Evolutionary conservation across 2,888 invertebrate species (phyloP), one percentile per base, ranked within the genome.

Genomic region (Andrena fulva): DNA sequence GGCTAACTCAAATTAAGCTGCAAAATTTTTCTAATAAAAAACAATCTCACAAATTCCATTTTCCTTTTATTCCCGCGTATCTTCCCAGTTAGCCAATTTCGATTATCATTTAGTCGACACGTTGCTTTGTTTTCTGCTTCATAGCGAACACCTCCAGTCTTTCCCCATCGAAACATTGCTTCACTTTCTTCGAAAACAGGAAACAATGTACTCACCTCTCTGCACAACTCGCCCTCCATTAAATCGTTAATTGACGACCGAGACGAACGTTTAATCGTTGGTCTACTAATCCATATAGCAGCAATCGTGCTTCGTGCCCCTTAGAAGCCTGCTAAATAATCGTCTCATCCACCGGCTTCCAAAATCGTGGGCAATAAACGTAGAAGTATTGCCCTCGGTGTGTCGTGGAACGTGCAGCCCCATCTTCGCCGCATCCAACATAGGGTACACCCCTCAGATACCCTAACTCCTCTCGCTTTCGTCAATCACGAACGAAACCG

Each of bases 11-110:
- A 42, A 16, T 16, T 42, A 16, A 42, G 42, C 16, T 12, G 42
- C 42, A 5, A 42, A 42, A 42, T 42, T 42, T 42, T 42, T 16
- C 0, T 16, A 42, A 42, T 42, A 42, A 42, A 42, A 27, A 20
- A 12, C 2, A n/a, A 35, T 35, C 24, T 29, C 16, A 27, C 12
- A 27, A 27, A 35, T 63, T n/a, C 20, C 52, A 2, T 27, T 56
- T 4, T 48, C 7, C 59, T 29, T 31, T 31, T 24, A 10, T 10
- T 20, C 20, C 2, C 4, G 0, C 2, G 12, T 29, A 67, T 59
- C 1, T 12, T 66, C 50, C 73, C 67, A 10, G 4, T 80, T 77
- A 67, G 62, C 42, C 71, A 67, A 80, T 77, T 20, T 62, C 70
- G 33, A 12, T 27, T 2, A 16, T 8, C 31, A 35, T 63, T 48